Percentiles rank a stretch among this genome's conserved stretches.
Conservation (phyloP, 2,113 vertebrate species). For the Planiliza haematocheilus region DNA sequence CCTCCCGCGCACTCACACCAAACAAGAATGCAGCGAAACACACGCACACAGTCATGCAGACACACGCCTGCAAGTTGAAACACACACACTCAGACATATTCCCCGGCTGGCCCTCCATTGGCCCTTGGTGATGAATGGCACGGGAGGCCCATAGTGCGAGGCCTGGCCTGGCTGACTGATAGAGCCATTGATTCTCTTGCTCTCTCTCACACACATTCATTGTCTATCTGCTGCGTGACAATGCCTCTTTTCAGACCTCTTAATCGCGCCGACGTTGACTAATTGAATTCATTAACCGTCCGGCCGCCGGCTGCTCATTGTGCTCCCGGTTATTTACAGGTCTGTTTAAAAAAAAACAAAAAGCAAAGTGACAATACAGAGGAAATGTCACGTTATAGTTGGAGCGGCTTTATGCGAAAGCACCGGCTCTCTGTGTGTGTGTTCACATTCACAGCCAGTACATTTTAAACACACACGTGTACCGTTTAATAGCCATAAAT, state of each 20-base stretch:
- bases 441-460: conserved; percentile 17
- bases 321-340: conserved; percentile 74
- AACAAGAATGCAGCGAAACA: neutral
- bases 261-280: conserved; percentile 70
- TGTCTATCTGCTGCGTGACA: conserved; percentile 63
- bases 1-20: neutral
- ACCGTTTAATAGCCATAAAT: conserved; percentile 60
- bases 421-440: neutral
- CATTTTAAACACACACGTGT: conserved; percentile 50
- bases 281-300: conserved; percentile 77
- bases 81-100: conserved; percentile 17
- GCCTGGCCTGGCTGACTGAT: conserved; percentile 58
- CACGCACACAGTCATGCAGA: conserved; percentile 1
- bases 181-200: conserved; percentile 59
- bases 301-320: conserved; percentile 46
- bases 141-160: conserved; percentile 36
- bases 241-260: conserved; percentile 71
- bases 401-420: conserved; percentile 50
- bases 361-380: conserved; percentile 54
- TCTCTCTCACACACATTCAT: neutral
- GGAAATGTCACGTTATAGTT: conserved; percentile 68
- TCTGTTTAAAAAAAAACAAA: conserved; percentile 46
- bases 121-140: conserved; percentile 57
- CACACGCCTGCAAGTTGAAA: conserved; percentile 13
- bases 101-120: conserved; percentile 4